Evolutionary conservation across 37 sponge, comb jelly and placozoan species (phyloP), one percentile per base, ranked within the genome.

Genomic region (Ianthella basta): DNA sequence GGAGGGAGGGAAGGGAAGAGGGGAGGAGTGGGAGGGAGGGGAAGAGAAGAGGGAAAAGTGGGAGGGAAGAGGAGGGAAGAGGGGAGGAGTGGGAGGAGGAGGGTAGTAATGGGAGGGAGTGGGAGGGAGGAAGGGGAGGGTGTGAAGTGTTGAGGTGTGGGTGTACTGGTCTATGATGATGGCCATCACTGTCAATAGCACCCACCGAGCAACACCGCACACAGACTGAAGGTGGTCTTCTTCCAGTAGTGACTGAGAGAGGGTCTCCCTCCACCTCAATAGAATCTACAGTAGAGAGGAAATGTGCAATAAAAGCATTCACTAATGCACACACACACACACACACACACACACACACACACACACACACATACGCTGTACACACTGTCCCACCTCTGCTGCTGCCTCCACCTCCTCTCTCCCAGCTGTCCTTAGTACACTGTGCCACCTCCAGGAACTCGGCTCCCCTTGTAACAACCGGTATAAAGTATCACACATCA

Each of bases 71-170:
- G 50, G 3, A 8, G 50, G 50, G 35, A 3, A 16, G 33, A 30
- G 72, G 4, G n/a, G n/a, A 30, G 33, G 72, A 32, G 33, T 35
- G 72, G 20, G 33, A 30, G 33, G n/a, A n/a, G n/a, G n/a, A n/a
- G n/a, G n/a, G n/a, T n/a, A n/a, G n/a, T n/a, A n/a, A n/a, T n/a
- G n/a, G n/a, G n/a, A n/a, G 33, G 20, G 72, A 57, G 34, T 64
- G 60, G 40, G 55, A 44, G 54, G 25, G 83, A 67, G 83, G 33
- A 72, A 55, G 36, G 72, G 57, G 20, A 34, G 30, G 56, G 55
- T 55, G 21, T 55, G 14, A 30, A 55, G 41, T 15, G 75, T 15
- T 1, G 38, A 41, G 44, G 41, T 37, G 75, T 32, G 38, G 4
- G 12, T 21, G 72, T 24, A 1, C 0, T 23, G 21, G 34, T 41